Percentiles rank a stretch among this genome's conserved stretches.
phyloP scores from a whole-genome alignment of 2,797 vertebrate genomes.

The Periophthalmus magnuspinnatus region DNA sequence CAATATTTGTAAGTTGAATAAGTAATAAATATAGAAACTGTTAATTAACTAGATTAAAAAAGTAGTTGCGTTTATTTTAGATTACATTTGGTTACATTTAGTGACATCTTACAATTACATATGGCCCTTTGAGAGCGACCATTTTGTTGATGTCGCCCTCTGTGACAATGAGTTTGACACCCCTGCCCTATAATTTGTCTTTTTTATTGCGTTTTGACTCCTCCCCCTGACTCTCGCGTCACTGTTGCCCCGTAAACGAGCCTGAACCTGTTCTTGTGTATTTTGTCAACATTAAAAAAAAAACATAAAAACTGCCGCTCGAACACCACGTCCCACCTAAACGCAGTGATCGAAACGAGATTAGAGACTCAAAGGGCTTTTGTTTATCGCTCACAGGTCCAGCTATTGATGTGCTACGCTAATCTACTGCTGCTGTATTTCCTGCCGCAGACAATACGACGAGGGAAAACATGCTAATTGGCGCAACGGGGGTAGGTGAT shows the following conservation, averaged over 20 bases:
- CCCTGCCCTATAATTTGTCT: too few relatives aligned
- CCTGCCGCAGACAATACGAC: conserved; percentile 33
- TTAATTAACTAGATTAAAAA: too few relatives aligned
- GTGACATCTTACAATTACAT: too few relatives aligned
- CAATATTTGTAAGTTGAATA: too few relatives aligned
- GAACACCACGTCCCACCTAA: background rate
- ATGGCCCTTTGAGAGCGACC: too few relatives aligned
- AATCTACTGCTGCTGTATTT: conserved; percentile 44
- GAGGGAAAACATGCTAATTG: conserved; percentile 27
- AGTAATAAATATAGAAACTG: too few relatives aligned
- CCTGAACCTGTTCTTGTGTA: background rate
- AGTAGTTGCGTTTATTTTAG: too few relatives aligned
- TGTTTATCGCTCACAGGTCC: conserved; percentile 22
- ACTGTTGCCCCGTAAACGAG: background rate
- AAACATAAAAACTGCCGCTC: background rate
- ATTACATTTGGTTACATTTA: too few relatives aligned
- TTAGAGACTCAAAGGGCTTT: conserved; percentile 26
- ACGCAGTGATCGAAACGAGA: conserved; percentile 19
- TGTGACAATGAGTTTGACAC: too few relatives aligned
- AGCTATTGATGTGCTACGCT: conserved; percentile 25
- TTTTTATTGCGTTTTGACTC: too few relatives aligned
- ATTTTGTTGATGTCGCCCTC: too few relatives aligned
- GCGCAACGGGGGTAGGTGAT: conserved; percentile 27
- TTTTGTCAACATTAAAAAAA: too few relatives aligned
- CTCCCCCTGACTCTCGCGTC: background rate